Percentiles rank a stretch among this genome's conserved stretches.
Evolutionary conservation across 2,888 invertebrate species (phyloP).

Genomic region (Papilio demoleus): DNA sequence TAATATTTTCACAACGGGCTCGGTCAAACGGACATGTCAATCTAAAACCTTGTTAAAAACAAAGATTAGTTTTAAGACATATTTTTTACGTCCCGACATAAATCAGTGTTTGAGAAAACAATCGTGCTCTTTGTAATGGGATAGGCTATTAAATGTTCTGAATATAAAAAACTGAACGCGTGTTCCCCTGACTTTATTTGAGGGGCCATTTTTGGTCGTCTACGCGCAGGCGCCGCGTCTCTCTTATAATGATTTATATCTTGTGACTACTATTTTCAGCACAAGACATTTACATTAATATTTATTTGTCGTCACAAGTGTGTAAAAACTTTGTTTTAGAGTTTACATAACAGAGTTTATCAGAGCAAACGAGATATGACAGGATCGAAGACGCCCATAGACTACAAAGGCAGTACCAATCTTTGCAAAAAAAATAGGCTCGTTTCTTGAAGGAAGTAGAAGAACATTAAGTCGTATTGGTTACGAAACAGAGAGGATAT

Average conservation of each 20-base stretch:
- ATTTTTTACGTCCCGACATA: constrained; percentile 61
- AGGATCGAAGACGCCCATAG: too few species aligned
- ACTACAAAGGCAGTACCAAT: too few species aligned
- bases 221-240: constrained; percentile 64
- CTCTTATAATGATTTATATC: constrained; percentile 75
- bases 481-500: too few species aligned
- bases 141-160: constrained; percentile 76
- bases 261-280: constrained; percentile 57
- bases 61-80: constrained; percentile 50
- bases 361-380: too few species aligned
- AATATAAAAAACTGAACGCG: constrained; percentile 61
- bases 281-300: constrained; percentile 27
- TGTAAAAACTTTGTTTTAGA: constrained; percentile 18
- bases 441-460: too few species aligned
- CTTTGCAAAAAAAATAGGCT: too few species aligned
- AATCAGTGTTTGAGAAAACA: constrained; percentile 80
- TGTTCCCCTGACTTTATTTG: constrained; percentile 40
- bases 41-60: constrained; percentile 47
- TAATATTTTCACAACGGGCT: constrained; percentile 64
- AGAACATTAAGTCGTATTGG: too few species aligned
- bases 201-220: constrained; percentile 57
- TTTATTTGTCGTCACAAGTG: constrained; percentile 34
- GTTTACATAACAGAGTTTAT: background rate
- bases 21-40: constrained; percentile 49
- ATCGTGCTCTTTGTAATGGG: constrained; percentile 79